Conservation (phyloP, 1,140 invertebrate species). For the Orchesella cincta region DNA sequence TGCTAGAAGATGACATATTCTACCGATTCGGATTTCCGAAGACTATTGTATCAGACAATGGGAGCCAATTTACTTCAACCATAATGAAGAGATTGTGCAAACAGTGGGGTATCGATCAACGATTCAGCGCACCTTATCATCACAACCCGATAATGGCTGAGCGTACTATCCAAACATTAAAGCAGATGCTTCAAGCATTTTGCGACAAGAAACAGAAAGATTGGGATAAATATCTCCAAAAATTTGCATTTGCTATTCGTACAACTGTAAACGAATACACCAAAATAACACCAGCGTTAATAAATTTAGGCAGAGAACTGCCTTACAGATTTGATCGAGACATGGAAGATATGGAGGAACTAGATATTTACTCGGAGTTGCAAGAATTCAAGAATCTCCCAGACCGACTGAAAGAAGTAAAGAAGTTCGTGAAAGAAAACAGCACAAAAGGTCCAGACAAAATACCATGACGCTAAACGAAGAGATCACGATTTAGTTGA, state of each 20-base stretch:
- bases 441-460: too few relatives aligned
- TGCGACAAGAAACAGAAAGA: constrained; percentile 36
- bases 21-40: not conserved
- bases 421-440: too few relatives aligned
- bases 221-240: constrained; percentile 54
- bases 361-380: too few relatives aligned
- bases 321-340: constrained; percentile 31
- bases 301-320: constrained; percentile 55
- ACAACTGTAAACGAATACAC: constrained; percentile 54
- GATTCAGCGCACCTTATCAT: constrained; percentile 48
- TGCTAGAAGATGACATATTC: constrained; percentile 32
- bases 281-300: constrained; percentile 54
- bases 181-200: constrained; percentile 47
- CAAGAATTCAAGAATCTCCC: too few relatives aligned
- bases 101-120: not conserved
- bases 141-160: constrained; percentile 31
- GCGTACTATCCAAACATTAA: constrained; percentile 43
- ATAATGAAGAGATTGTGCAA: not conserved
- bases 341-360: too few relatives aligned
- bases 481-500: not conserved
- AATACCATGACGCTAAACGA: too few relatives aligned
- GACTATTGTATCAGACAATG: not conserved
- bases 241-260: constrained; percentile 57
- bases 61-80: not conserved
- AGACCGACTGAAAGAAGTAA: too few relatives aligned